Evolutionary conservation across 2,888 invertebrate genomes (phyloP), one percentile per base, ranked within the genome.

Genomic region (Zootermopsis nevadensis): DNA sequence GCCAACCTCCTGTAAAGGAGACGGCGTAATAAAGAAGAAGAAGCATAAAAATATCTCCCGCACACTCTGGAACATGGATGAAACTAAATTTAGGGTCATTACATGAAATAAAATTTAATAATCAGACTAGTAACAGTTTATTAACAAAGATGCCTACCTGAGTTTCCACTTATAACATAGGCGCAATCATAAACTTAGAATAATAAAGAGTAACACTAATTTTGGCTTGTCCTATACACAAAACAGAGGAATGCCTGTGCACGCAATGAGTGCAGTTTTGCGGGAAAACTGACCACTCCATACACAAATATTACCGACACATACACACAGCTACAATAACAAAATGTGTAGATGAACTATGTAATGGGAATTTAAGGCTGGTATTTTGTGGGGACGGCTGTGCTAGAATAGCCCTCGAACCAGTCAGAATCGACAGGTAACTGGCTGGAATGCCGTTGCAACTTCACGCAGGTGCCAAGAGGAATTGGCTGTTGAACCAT

Each of bases 311-410:
- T 74, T 38, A 74, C 74, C 38, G 38, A 42, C 74, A 74, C 38
- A 69, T n/a, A n/a, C 69, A 74, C 74, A 74, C n/a, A 74, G 22
- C 69, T 69, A 69, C 69, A 33, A 69, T 69, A 69, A 69, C 69
- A 77, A 79, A 79, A 66, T 66, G 60, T 35, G 66, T 66, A 79
- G 79, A 79, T 66, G 79, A 79, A 79, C 79, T 79, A 79, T 79
- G 79, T 79, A 66, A 42, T 74, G 74, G 74, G 74, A 74, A 74
- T 74, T 74, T 74, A 79, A 79, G 31, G 60, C 27, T 35, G 79
- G 79, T 35, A 79, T 79, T 79, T 77, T 79, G 42, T 42, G 33
- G 79, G 60, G 27, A 33, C 42, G 30, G 33, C 24, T 27, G n/a
- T 66, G 38, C 66, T 31, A 60, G 74, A 74, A 38, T 42, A 74